Evolutionary conservation across 2,888 invertebrate species (phyloP), one percentile per base, ranked within the genome.

Genomic region (Oligia strigilis): DNA sequence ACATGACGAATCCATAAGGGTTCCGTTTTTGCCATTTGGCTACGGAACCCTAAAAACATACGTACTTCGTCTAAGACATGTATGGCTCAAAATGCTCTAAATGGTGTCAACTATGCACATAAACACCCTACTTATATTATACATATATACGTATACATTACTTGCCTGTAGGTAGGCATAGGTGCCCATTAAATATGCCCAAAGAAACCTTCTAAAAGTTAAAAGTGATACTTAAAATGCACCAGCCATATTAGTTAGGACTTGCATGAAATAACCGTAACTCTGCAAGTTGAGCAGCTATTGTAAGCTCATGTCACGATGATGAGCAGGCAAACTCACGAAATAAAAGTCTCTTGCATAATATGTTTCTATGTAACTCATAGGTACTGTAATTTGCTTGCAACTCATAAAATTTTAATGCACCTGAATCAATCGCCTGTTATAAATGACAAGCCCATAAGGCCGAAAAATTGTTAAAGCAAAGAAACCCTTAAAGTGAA

Each of bases 271-370:
- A 36, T 23, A 46, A 55, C 19, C 14, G 19, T 46, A 64, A 64
- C 19, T 55, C n/a, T 64, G 4, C 2, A 49, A 78, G 60, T 80
- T 60, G 13, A 80, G 17, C 13, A 40, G 6, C 36, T 46, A 40
- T 52, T 49, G 43, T 64, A 64, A 36, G 46, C 55, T 64, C 43
- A 55, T 64, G 46, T 29, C 55, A 29, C 43, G 23, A 49, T 29
- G 13, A 43, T 9, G 19, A 62, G 43, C 36, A 49, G 17, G 17
- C 36, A 29, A 55, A 55, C 2, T 55, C 71, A 55, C 17, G 43
- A 52, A 64, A 17, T 43, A 43, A 43, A 23, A 1, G 17, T 49
- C 14, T n/a, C 19, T 40, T 58, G 23, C 29, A 52, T 29, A 29
- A 29, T 29, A 29, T 52, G n/a, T n/a, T n/a, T 3, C 0, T 29